phyloP scores from a whole-genome alignment of 2,113 vertebrate genomes.

The Stigmatopora argus region DNA sequence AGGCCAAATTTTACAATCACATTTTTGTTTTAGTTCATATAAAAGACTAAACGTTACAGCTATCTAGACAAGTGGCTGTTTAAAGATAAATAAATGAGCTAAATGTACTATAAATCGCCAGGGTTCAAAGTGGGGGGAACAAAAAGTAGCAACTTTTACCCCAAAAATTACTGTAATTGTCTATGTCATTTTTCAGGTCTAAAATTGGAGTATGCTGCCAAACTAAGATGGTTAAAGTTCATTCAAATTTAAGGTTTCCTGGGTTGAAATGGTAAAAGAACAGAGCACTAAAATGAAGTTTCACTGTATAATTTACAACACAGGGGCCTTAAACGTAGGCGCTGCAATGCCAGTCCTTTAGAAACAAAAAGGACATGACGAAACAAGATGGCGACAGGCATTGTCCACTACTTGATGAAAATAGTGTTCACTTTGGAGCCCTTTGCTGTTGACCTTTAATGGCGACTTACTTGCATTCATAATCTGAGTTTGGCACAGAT shows the following conservation, averaged over 20 bases:
- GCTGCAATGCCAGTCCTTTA: background rate
- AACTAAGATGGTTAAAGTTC: background rate
- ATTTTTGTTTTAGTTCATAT: too few species aligned
- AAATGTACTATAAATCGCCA: too few species aligned
- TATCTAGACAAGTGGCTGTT: too few species aligned
- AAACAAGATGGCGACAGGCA: background rate
- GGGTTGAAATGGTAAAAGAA: background rate
- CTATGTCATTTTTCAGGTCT: too few species aligned
- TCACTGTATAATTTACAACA: background rate
- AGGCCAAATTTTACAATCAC: too few species aligned
- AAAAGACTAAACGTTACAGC: too few species aligned
- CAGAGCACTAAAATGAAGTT: background rate
- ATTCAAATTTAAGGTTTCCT: constrained; percentile 10
- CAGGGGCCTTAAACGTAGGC: background rate
- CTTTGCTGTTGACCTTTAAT: constrained; percentile 41
- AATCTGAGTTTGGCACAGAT: constrained; percentile 37
- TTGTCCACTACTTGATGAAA: constrained; percentile 5
- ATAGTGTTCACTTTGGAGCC: background rate
- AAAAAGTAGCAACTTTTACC: too few species aligned
- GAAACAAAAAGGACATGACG: background rate
- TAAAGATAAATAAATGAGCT: too few species aligned
- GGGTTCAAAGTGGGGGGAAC: too few species aligned
- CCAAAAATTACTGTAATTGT: too few species aligned
- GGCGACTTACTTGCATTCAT: constrained; percentile 36
- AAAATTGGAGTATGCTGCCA: too few species aligned